Evolutionary conservation across 2,113 vertebrate species (phyloP).

Genomic region (Charina bottae): DNA sequence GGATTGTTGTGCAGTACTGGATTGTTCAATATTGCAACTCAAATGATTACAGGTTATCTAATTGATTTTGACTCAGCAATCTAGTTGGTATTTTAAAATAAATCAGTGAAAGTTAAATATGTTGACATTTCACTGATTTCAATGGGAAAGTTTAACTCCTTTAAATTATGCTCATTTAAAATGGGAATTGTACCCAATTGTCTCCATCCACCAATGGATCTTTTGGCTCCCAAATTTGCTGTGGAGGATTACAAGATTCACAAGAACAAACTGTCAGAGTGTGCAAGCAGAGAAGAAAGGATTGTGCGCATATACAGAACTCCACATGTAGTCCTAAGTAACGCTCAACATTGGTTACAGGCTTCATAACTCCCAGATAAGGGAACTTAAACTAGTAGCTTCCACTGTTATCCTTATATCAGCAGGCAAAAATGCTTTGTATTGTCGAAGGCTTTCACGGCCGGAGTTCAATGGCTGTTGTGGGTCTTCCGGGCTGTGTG

Average conservation of each 20-base stretch:
- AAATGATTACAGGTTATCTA: background rate
- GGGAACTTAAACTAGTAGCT: background rate
- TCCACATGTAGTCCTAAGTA: background rate
- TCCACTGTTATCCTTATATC: background rate
- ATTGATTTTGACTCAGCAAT: background rate
- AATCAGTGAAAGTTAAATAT: background rate
- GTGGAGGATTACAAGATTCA: too few relatives aligned
- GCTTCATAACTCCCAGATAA: background rate
- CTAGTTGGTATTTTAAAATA: background rate
- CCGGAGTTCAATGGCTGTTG: too few relatives aligned
- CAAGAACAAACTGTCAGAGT: too few relatives aligned
- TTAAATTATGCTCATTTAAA: background rate
- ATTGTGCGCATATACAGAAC: too few relatives aligned
- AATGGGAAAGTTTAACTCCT: slow-evolving; percentile 1
- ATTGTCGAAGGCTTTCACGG: too few relatives aligned
- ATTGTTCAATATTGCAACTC: background rate
- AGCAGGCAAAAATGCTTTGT: background rate
- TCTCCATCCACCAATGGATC: too few relatives aligned
- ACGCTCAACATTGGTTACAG: background rate
- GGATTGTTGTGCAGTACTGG: background rate
- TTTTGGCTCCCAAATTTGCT: too few relatives aligned
- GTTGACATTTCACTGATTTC: background rate
- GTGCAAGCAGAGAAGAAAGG: too few relatives aligned
- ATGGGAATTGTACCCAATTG: too few relatives aligned
- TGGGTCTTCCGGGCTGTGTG: too few relatives aligned